Evolutionary conservation across 1,140 invertebrate species (phyloP).

Genomic region (Ephestia elutella): DNA sequence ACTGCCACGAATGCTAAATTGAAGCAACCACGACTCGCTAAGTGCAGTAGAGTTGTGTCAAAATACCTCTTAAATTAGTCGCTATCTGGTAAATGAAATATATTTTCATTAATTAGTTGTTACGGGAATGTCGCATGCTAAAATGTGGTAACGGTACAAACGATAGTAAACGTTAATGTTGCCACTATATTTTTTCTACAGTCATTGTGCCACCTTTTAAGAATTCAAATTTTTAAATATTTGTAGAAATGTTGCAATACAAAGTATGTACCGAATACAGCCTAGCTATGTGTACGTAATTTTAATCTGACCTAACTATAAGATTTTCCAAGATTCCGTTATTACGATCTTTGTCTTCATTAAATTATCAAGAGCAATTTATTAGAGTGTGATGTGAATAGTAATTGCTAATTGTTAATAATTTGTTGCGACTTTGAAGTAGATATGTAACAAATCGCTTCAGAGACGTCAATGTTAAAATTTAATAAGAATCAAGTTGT

Average conservation of each 20-base stretch:
- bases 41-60: not conserved
- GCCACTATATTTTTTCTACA: constrained; percentile 18
- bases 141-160: constrained; percentile 8
- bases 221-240: constrained; percentile 2
- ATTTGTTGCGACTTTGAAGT: constrained; percentile 5
- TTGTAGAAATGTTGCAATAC: constrained; percentile 14
- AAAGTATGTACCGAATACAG: constrained; percentile 2
- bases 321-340: constrained; percentile 11
- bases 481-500: constrained; percentile 2
- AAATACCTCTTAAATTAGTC: not conserved
- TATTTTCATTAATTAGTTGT: constrained; percentile 1
- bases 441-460: not conserved
- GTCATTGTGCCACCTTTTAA: constrained; percentile 16
- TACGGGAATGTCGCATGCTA: not conserved
- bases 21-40: not conserved
- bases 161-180: constrained; percentile 1
- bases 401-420: constrained; percentile 8
- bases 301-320: constrained; percentile 4
- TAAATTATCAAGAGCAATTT: constrained; percentile 9
- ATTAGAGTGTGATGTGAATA: not conserved
- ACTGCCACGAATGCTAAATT: constrained; percentile 8
- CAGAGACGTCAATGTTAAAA: not conserved
- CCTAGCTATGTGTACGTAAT: not conserved
- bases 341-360: constrained; percentile 4
- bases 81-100: not conserved